Conservation (phyloP, 2,797 vertebrate genomes). For the Arrhamphus sclerolepis region DNA sequence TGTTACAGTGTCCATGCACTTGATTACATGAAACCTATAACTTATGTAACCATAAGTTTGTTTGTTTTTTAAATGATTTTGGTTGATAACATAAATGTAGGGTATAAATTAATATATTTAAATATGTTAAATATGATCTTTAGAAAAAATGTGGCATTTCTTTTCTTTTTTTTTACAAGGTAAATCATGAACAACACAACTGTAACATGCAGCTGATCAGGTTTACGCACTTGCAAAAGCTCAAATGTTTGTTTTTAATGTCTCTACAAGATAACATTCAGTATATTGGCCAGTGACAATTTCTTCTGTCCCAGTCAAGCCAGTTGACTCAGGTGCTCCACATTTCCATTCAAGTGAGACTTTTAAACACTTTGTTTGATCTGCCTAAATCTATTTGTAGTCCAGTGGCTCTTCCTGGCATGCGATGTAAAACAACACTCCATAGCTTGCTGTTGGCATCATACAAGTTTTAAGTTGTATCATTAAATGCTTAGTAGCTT, state of each 20-base stretch:
- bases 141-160: constrained; percentile 62
- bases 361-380: constrained; percentile 34
- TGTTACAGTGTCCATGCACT: constrained; percentile 60
- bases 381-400: constrained; percentile 25
- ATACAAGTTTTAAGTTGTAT: constrained; percentile 29
- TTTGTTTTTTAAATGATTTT: constrained; percentile 45
- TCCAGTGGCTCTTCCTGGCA: constrained; percentile 28
- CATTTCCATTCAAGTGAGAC: constrained; percentile 44
- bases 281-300: constrained; percentile 33
- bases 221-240: constrained; percentile 1
- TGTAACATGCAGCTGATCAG: no score
- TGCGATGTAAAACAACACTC: constrained; percentile 14
- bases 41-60: constrained; percentile 15
- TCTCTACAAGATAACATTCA: constrained; percentile 24
- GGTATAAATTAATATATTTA: constrained; percentile 64
- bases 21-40: constrained; percentile 40
- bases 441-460: constrained; percentile 15
- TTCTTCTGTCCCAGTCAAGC: constrained; percentile 38
- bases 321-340: constrained; percentile 73
- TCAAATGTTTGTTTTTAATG: constrained; percentile 14
- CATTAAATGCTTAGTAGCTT: constrained; percentile 27
- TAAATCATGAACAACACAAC: no score
- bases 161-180: constrained; percentile 2
- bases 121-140: constrained; percentile 51
- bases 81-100: constrained; percentile 64